These are phyloP conservation scores for Polypedilum vanderplanki DNA, from an alignment of 1,140 invertebrate species.

Conservation along the genomic window DNA sequence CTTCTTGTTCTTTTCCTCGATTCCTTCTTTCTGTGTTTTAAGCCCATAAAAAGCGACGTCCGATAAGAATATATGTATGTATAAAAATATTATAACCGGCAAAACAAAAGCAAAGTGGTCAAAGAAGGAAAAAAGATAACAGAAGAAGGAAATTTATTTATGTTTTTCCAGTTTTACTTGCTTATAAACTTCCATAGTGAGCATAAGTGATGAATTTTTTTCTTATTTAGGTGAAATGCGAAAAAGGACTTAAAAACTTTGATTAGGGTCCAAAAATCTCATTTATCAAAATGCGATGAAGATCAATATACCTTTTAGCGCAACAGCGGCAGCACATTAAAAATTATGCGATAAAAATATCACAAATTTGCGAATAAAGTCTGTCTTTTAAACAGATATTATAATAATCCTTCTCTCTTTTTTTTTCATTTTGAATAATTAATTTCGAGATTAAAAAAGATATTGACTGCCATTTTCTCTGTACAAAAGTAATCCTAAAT, in stretches of 20 bases:
- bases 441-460: conserved; percentile 15
- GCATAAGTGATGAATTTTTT: too few relatives aligned
- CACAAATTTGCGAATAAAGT: not conserved
- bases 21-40: not conserved
- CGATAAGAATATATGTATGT: not conserved
- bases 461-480: not conserved
- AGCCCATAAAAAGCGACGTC: not conserved
- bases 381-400: not conserved
- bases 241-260: too few relatives aligned
- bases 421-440: not conserved
- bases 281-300: too few relatives aligned
- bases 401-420: not conserved
- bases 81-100: not conserved
- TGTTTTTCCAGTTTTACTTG: conserved; percentile 7
- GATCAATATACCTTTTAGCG: too few relatives aligned
- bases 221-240: too few relatives aligned
- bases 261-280: too few relatives aligned
- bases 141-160: not conserved
- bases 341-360: conserved; percentile 4
- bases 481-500: conserved; percentile 23
- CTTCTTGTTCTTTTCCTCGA: not conserved
- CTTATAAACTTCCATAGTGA: not conserved
- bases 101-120: conserved; percentile 12
- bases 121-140: not conserved
- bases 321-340: not conserved